Percentiles rank a stretch among this genome's conserved stretches.
phyloP scores from a whole-genome alignment of 2,113 vertebrate species.

The Hippocampus zosterae region DNA sequence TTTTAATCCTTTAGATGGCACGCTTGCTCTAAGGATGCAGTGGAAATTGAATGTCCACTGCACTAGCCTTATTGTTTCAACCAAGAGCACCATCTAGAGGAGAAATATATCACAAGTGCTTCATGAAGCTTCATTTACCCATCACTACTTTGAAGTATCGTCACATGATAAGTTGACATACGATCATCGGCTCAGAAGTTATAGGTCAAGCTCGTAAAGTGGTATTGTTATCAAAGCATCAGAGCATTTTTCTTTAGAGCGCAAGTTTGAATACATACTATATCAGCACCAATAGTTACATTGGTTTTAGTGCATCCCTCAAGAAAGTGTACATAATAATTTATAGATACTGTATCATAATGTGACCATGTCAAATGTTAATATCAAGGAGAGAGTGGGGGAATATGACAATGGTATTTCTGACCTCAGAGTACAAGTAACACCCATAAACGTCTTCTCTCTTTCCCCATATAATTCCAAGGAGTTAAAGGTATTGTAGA shows the following conservation, averaged over 20 bases:
- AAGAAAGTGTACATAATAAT: not conserved
- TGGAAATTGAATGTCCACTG: too few relatives aligned
- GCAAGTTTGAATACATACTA: not conserved
- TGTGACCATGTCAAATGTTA: constrained; percentile 22
- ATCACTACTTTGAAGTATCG: too few relatives aligned
- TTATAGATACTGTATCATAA: not conserved
- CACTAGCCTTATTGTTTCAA: too few relatives aligned
- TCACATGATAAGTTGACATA: too few relatives aligned
- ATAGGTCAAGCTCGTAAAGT: not conserved
- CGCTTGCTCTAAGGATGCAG: too few relatives aligned
- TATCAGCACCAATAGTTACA: not conserved
- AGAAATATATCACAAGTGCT: too few relatives aligned
- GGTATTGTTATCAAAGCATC: too few relatives aligned
- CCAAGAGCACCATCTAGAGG: too few relatives aligned
- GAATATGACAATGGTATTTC: constrained; percentile 30
- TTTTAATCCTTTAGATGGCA: too few relatives aligned
- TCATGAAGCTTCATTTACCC: too few relatives aligned
- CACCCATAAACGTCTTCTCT: constrained; percentile 68
- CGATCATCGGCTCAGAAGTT: too few relatives aligned
- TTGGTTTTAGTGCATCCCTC: not conserved
- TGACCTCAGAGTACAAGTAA: constrained; percentile 53
- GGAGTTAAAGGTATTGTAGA: constrained; percentile 79
- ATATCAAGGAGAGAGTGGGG: constrained; percentile 34
- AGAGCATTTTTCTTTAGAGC: not conserved
- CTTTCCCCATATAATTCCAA: constrained; percentile 72